Base-by-base conservation (phyloP, 2,888 invertebrate species). In the Perizoma flavofasciatum region DNA sequence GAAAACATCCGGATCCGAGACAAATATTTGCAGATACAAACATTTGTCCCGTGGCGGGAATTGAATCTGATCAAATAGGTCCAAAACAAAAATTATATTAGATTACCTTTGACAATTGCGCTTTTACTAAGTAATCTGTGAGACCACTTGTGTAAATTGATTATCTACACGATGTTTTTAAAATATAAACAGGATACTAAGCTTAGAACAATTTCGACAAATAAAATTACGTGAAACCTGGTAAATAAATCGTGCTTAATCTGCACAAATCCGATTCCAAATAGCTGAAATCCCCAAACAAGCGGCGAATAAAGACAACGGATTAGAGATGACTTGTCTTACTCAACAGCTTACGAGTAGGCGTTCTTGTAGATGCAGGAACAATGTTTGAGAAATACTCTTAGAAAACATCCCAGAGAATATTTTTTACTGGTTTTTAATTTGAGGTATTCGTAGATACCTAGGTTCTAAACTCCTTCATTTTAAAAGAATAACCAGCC, bases 281-380 rank as follows among this genome's bases (percentile, higher is more conserved):
- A 85, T 84, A 85, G 77, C 75, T 70, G 66, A 66, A 70, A 77
- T 73, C 74, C 61, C 72, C 63, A 65, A 67, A 75, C 71, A 72
- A 74, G 71, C 73, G 77, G 74, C 73, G 72, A 73, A 80, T 81
- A 82, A 77, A 75, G 79, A 77, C 78, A 71, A 61, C 64, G 81
- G 85, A 83, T 85, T 85, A 84, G 67, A 55, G 66, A 63, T 79
- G 82, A 81, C 84, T 83, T 81, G 85, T 85, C 86, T 85, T 84
- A 80, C 82, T 85, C 81, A 84, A 78, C 75, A 69, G 79, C 74
- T 83, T 82, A 83, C 72, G 71, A 67, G 71, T 78, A 79, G 75
- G 77, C 47, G 11, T 43, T n/a, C 32, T 46, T 40, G 46, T 46
- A 22, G 35, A 48, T 54, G 33, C 9, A n/a, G 39, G 40, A 43